Conservation (phyloP, 2,888 invertebrate species). For the Ecliptopera silaceata region DNA sequence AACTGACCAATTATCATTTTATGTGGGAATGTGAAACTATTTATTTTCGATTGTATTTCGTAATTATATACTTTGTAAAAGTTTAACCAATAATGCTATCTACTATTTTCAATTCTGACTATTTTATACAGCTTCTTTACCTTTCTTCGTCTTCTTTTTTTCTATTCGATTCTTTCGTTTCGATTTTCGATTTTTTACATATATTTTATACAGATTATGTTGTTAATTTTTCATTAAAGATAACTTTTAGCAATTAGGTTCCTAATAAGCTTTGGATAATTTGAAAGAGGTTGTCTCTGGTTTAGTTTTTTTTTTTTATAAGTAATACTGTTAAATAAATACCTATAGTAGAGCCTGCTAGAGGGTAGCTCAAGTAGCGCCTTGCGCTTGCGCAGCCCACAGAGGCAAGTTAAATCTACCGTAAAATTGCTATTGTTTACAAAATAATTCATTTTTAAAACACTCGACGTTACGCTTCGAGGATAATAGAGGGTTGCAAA, state of each 20-base stretch:
- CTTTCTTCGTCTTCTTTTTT: too few relatives aligned
- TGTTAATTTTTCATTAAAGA: too few relatives aligned
- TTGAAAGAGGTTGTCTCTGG: too few relatives aligned
- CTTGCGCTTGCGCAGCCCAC: constrained; percentile 54
- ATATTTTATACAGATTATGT: too few relatives aligned
- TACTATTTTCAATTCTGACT: too few relatives aligned
- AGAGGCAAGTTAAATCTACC: constrained; percentile 66
- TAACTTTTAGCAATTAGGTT: too few relatives aligned
- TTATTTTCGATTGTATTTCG: constrained; percentile 27
- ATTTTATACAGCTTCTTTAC: too few relatives aligned
- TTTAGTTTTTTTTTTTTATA: not conserved
- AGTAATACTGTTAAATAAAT: constrained; percentile 5
- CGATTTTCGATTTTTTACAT: too few relatives aligned
- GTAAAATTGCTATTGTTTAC: constrained; percentile 79
- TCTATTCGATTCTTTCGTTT: too few relatives aligned
- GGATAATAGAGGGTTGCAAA: constrained; percentile 29
- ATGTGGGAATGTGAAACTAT: constrained; percentile 41
- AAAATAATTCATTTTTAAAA: constrained; percentile 67
- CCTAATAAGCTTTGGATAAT: too few relatives aligned
- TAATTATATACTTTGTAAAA: too few relatives aligned
- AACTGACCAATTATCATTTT: constrained; percentile 48
- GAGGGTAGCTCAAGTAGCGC: constrained; percentile 52
- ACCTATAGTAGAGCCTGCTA: constrained; percentile 18
- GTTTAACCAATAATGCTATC: too few relatives aligned
- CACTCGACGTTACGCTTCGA: constrained; percentile 21